Evolutionary conservation across 2,888 invertebrate genomes (phyloP).

Genomic region (Diogma glabrata): DNA sequence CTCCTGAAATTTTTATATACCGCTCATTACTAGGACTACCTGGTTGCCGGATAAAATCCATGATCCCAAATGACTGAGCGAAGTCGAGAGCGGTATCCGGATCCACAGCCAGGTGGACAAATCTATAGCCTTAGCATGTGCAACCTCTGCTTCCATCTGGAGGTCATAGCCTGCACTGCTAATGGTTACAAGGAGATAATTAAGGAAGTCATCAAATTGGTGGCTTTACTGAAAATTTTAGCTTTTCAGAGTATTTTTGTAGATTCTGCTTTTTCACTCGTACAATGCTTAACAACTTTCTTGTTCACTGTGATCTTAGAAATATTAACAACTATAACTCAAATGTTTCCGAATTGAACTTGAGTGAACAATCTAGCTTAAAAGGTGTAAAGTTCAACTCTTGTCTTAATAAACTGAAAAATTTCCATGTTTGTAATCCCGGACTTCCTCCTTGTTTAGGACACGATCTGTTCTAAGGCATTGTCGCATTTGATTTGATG

Average conservation of each 20-base stretch:
- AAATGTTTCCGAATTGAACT: neutral
- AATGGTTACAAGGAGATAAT: too few species aligned
- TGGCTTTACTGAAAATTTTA: neutral
- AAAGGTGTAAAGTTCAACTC: conserved; percentile 23
- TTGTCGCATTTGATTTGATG: conserved; percentile 21
- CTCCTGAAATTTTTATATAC: too few species aligned
- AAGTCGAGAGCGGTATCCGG: too few species aligned
- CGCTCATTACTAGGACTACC: too few species aligned
- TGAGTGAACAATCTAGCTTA: neutral
- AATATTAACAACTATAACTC: neutral
- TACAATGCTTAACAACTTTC: neutral
- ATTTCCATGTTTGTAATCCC: conserved; percentile 22
- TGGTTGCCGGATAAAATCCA: too few species aligned
- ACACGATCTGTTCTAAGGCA: conserved; percentile 23
- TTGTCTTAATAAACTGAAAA: conserved; percentile 20
- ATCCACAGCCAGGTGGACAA: too few species aligned
- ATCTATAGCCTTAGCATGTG: too few species aligned
- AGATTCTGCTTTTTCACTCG: neutral
- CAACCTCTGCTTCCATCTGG: too few species aligned
- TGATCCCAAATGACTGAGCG: too few species aligned
- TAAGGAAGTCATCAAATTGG: too few species aligned
- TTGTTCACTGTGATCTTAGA: neutral
- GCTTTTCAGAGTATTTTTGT: neutral
- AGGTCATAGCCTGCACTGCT: too few species aligned
- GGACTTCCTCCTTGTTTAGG: conserved; percentile 24